These are phyloP conservation scores for Myoxocephalus aenaeus DNA, from an alignment of 2,797 vertebrate genomes.

Conservation along the genomic window DNA sequence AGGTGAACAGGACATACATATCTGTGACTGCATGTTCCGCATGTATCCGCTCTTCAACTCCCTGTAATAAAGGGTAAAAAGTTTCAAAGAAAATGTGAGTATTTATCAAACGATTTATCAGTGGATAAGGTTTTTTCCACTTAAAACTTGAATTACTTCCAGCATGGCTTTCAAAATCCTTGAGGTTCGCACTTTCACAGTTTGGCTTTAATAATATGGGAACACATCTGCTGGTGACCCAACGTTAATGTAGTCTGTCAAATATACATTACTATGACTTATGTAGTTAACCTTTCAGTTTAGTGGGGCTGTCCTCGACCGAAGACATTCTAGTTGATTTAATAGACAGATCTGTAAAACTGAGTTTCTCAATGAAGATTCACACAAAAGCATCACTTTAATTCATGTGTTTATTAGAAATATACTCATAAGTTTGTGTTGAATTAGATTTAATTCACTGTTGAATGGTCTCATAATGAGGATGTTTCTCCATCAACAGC, in stretches of 20 bases:
- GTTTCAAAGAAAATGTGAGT: background rate
- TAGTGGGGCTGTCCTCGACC: background rate
- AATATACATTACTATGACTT: background rate
- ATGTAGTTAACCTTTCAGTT: background rate
- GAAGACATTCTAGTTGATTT: background rate
- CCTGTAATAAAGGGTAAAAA: background rate
- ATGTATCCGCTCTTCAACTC: background rate
- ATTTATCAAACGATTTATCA: background rate
- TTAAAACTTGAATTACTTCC: background rate
- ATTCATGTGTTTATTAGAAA: background rate
- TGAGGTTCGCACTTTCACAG: background rate
- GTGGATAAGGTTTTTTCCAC: background rate
- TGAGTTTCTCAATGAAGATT: background rate
- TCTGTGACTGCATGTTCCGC: background rate
- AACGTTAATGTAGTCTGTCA: background rate
- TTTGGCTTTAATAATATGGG: background rate
- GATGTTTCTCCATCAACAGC: background rate
- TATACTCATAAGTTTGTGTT: background rate
- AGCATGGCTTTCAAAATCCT: background rate
- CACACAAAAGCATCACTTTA: background rate
- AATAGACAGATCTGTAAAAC: background rate
- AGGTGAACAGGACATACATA: background rate
- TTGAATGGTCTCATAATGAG: background rate
- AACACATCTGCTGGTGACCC: background rate
- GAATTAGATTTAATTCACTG: background rate